Evolutionary conservation across 2,888 invertebrate species (phyloP).

Genomic region (Drosophila maculinotata): DNA sequence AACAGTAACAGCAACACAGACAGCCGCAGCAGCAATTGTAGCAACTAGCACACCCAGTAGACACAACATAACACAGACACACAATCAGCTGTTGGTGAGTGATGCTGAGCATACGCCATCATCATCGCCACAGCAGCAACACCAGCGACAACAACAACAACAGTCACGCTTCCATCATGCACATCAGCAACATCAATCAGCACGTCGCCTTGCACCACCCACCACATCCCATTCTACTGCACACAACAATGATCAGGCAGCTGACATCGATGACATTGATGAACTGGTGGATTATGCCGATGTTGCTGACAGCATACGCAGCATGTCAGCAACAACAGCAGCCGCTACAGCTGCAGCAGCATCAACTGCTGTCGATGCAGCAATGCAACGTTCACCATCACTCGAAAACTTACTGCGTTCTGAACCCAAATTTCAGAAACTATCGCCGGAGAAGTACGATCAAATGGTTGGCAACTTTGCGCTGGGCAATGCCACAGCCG

Average conservation of each 20-base stretch:
- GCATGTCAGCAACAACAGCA: slow-evolving; percentile 56
- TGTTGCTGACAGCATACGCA: slow-evolving; percentile 81
- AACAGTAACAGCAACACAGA: slow-evolving; percentile 20
- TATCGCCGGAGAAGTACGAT: slow-evolving; percentile 83
- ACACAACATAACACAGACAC: slow-evolving; percentile 48
- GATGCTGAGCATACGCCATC: slow-evolving; percentile 61
- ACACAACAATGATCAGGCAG: slow-evolving; percentile 57
- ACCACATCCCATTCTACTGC: slow-evolving; percentile 40
- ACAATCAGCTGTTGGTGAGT: slow-evolving; percentile 79
- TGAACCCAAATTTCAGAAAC: slow-evolving; percentile 84
- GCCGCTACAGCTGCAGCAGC: no score
- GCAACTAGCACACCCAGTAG: slow-evolving; percentile 59
- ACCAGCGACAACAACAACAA: slow-evolving; percentile 51
- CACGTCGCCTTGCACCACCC: slow-evolving; percentile 74
- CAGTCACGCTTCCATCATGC: slow-evolving; percentile 66
- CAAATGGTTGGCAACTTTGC: slow-evolving; percentile 80
- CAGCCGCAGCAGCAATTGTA: slow-evolving; percentile 31
- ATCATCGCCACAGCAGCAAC: slow-evolving; percentile 46
- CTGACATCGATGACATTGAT: slow-evolving; percentile 64
- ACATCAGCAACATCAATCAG: slow-evolving; percentile 57
- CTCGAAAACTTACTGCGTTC: slow-evolving; percentile 81
- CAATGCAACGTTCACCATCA: slow-evolving; percentile 73
- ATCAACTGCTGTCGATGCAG: slow-evolving; percentile 39
- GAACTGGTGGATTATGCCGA: slow-evolving; percentile 82
- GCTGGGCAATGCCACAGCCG: slow-evolving; percentile 51